Base-by-base conservation (phyloP, 2,888 invertebrate genomes). In the Conomelus anceps region DNA sequence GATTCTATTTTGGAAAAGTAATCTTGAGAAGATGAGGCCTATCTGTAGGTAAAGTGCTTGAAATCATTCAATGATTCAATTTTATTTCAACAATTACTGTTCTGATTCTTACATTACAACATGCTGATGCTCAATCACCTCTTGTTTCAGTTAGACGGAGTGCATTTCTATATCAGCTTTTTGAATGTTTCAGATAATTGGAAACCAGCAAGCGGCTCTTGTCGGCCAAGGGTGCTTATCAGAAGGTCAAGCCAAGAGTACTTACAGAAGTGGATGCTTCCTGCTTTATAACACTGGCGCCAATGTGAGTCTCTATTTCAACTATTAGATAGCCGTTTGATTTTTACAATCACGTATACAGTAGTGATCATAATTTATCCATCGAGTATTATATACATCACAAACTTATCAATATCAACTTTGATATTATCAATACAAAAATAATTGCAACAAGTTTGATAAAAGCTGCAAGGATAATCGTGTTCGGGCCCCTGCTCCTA, bases 161-260 rank as follows among this genome's bases (percentile, higher is more conserved):
- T 22, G 23, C 22, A 86, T 23, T 86, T 26, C 20, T 23, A 23
- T 23, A 24, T 24, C 11, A 17, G 22, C 22, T 89, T 88, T 86
- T 89, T 88, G 86, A n/a, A 26, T 26, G 7, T 63, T 63, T 63
- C 63, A 90, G 91, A 91, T 91, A 93, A 94, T 99, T 92, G 99
- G 99, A 23, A 99, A 99, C 93, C 99, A 99, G 93, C 99, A 99
- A 93, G 96, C 99, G 0, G 98, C 98, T 0, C 93, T 99, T 20
- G 96, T 99, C 0, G 99, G 99, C 0, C 98, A 99, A 93, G 96
- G 96, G 93, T 99, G 99, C 92, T 95, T 98, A 85, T 95, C 96
- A 89, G 96, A 96, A 0, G 99, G 99, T 0, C 96, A 97, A 92
- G 98, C 98, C 0, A 99, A 99, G 94, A 98, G 97, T 93, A 99